Conservation (phyloP, 2,113 vertebrate species). For the Phasianus colchicus region DNA sequence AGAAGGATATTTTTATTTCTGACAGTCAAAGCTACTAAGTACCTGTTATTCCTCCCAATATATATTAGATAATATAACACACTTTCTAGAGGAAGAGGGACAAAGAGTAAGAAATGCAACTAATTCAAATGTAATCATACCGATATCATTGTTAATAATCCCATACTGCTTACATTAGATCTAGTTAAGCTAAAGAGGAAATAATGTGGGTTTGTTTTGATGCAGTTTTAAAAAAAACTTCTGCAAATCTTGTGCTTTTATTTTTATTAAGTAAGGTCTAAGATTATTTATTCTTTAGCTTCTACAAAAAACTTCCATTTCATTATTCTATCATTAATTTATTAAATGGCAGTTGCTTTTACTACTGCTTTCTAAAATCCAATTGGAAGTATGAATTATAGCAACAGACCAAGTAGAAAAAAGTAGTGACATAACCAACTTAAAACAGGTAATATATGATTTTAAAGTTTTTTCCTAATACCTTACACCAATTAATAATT, state of each 20-base stretch:
- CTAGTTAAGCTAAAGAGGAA: not conserved
- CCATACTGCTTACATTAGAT: not conserved
- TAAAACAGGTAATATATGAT: fast-evolving
- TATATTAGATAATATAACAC: not conserved
- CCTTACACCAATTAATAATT: not conserved
- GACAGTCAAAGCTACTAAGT: not conserved
- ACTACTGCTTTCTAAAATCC: not conserved
- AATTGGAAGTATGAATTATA: not conserved
- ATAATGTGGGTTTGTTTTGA: not conserved
- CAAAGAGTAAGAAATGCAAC: not conserved
- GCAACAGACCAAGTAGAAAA: not conserved
- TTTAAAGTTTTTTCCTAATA: not conserved
- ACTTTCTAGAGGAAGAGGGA: not conserved
- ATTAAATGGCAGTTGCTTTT: not conserved
- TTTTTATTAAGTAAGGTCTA: not conserved
- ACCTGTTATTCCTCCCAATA: not conserved
- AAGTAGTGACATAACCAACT: not conserved
- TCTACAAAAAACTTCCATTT: not conserved
- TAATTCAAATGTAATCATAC: not conserved
- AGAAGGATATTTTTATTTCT: not conserved
- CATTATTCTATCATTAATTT: not conserved
- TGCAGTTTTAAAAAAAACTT: not conserved
- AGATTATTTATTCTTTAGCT: not conserved
- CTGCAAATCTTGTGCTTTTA: not conserved
- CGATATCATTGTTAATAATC: not conserved